A percentile compares a stretch with the other conserved stretches of the same genome.
phyloP scores from a whole-genome alignment of 2,113 vertebrate species.

The Chionodraco myersi region DNA sequence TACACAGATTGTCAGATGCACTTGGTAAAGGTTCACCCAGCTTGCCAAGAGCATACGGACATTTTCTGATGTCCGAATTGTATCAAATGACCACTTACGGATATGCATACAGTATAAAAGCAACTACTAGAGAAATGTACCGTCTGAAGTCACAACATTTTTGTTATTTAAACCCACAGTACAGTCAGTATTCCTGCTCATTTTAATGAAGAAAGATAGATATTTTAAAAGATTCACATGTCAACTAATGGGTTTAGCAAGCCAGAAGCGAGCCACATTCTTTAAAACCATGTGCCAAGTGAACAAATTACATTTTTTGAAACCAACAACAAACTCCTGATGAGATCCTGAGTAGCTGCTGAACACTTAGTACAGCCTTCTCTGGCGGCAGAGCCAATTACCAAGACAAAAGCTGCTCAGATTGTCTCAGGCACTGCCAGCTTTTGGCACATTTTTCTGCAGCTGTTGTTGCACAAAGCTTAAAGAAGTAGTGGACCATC shows the following conservation, averaged over 20 bases:
- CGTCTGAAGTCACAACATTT: not conserved
- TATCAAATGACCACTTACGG: conserved; percentile 24
- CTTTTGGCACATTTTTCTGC: too few species aligned
- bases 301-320: too few species aligned
- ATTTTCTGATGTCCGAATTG: conserved; percentile 39
- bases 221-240: too few species aligned
- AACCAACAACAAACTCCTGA: too few species aligned
- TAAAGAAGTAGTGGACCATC: conserved; percentile 20
- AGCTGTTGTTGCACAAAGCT: conserved; percentile 38
- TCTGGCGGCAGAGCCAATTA: too few species aligned
- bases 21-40: conserved; percentile 17
- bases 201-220: not conserved
- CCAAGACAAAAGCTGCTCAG: too few species aligned
- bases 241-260: too few species aligned
- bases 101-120: not conserved
- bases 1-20: conserved; percentile 15
- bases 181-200: not conserved
- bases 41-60: conserved; percentile 9
- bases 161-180: not conserved
- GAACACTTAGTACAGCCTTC: too few species aligned
- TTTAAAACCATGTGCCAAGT: too few species aligned
- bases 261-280: too few species aligned
- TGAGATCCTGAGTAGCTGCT: too few species aligned
- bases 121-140: not conserved
- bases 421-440: too few species aligned